Evolutionary conservation across 2,888 invertebrate genomes (phyloP).

Genomic region (Serripes groenlandicus): DNA sequence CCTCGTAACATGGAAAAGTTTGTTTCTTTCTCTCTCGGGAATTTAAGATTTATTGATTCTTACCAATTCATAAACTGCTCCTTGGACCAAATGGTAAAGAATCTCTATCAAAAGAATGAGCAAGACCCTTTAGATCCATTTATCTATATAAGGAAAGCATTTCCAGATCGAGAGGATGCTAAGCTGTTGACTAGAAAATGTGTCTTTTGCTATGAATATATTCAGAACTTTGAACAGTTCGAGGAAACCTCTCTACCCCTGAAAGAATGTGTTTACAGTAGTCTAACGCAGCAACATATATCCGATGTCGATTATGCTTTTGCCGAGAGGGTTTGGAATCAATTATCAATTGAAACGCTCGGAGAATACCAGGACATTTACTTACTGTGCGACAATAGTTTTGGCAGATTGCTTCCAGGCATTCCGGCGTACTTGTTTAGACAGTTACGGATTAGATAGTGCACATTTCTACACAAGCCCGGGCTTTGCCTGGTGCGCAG

Average conservation of each 20-base stretch:
- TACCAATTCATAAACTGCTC: conserved; percentile 16
- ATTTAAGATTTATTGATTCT: conserved; percentile 25
- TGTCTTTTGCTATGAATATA: conserved; percentile 30
- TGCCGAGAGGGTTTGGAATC: conserved; percentile 16
- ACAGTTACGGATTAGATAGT: neutral
- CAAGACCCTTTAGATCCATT: neutral
- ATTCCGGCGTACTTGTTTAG: neutral
- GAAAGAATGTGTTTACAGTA: conserved; percentile 21
- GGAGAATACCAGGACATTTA: conserved; percentile 19
- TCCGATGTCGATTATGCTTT: conserved; percentile 14
- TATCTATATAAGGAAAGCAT: neutral
- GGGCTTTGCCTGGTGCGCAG: conserved; percentile 1
- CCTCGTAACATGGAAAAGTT: conserved; percentile 12
- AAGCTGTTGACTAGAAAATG: conserved; percentile 14
- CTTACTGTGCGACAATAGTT: neutral
- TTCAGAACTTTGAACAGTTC: conserved; percentile 3
- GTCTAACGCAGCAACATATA: neutral
- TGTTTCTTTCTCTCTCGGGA: conserved; percentile 12
- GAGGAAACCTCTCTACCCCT: conserved; percentile 15
- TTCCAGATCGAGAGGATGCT: conserved; percentile 3
- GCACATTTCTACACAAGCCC: conserved; percentile 7
- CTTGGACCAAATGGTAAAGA: conserved; percentile 7
- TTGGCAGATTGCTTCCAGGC: neutral
- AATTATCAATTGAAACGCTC: neutral
- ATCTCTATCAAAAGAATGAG: neutral